Percentiles rank a stretch among this genome's conserved stretches.
Evolutionary conservation across 2,888 invertebrate species (phyloP).

Genomic region (Atherix ibis): DNA sequence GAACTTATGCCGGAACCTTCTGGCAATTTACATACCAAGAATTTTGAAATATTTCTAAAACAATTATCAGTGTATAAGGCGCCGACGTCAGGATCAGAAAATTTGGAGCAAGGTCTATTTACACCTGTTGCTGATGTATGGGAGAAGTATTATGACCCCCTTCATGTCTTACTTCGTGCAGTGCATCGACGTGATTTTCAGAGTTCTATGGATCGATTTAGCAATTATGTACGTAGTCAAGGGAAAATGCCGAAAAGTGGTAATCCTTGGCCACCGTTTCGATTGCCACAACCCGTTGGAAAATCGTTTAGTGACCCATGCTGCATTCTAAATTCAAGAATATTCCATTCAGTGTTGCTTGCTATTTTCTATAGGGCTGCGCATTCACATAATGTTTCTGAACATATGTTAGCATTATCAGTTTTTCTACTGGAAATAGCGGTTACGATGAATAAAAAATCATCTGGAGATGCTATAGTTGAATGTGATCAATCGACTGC

Average conservation of each 20-base stretch:
- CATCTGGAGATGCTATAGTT: constrained; percentile 15
- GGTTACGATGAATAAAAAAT: constrained; percentile 36
- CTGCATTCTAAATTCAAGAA: constrained; percentile 27
- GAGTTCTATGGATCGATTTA: constrained; percentile 83
- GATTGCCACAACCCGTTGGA: constrained; percentile 48
- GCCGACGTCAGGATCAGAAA: constrained; percentile 52
- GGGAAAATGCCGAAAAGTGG: constrained; percentile 41
- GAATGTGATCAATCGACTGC: constrained; percentile 12
- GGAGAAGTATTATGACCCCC: constrained; percentile 85
- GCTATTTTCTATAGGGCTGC: constrained; percentile 74
- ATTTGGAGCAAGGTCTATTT: constrained; percentile 82
- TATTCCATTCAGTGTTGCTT: constrained; percentile 42
- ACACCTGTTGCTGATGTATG: constrained; percentile 75
- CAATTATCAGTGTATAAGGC: constrained; percentile 76
- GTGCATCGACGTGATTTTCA: constrained; percentile 89
- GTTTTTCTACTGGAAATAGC: constrained; percentile 79
- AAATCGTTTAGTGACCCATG: constrained; percentile 51
- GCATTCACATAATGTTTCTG: constrained; percentile 56
- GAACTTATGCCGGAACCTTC: constrained; percentile 93
- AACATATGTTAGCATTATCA: constrained; percentile 75
- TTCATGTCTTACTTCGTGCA: constrained; percentile 79
- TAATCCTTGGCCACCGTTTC: constrained; percentile 68
- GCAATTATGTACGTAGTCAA: constrained; percentile 51
- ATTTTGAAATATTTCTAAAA: constrained; percentile 72
- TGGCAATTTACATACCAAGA: constrained; percentile 76